phyloP scores from a whole-genome alignment of 2,113 vertebrate genomes.

The Gambusia affinis region DNA sequence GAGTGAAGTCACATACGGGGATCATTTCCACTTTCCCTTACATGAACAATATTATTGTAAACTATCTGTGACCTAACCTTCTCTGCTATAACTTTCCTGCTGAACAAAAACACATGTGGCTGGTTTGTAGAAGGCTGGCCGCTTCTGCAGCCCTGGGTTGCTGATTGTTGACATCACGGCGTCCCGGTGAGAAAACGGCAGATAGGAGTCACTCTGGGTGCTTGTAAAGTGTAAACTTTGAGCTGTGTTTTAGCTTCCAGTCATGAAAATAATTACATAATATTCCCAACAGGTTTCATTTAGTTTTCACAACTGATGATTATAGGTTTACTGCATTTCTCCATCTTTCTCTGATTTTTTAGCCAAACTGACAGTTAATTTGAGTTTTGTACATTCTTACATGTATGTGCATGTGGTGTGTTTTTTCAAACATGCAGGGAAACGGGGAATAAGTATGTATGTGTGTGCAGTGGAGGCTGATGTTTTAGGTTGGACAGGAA shows the following conservation, averaged over 20 bases:
- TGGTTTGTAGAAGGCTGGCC: constrained; percentile 40
- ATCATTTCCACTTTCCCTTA: constrained; percentile 74
- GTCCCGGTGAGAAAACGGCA: constrained; percentile 59
- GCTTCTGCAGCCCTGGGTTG: constrained; percentile 22
- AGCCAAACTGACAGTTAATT: constrained; percentile 19
- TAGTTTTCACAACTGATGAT: constrained; percentile 42
- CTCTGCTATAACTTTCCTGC: constrained; percentile 65
- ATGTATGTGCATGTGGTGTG: constrained; percentile 14
- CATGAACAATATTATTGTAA: constrained; percentile 78
- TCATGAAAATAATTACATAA: constrained; percentile 43
- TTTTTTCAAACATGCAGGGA: constrained; percentile 14
- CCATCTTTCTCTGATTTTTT: constrained; percentile 24
- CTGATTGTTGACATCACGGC: constrained; percentile 68
- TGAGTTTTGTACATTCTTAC: constrained; percentile 7
- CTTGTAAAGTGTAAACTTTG: constrained; percentile 51
- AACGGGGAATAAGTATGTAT: constrained; percentile 64
- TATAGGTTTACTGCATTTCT: constrained; percentile 29
- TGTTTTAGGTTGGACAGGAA: constrained; percentile 78
- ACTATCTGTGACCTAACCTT: constrained; percentile 76
- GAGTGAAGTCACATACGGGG: constrained; percentile 71
- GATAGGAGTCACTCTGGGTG: constrained; percentile 41
- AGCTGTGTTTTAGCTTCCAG: constrained; percentile 42
- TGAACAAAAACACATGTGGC: constrained; percentile 77
- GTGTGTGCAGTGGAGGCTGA: constrained; percentile 77
- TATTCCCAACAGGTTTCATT: constrained; percentile 10